A percentile compares a stretch with the other conserved stretches of the same genome.
These are phyloP conservation scores for Lochmaea capreae DNA, from an alignment of 2,888 invertebrate genomes.

Conservation along the genomic window DNA sequence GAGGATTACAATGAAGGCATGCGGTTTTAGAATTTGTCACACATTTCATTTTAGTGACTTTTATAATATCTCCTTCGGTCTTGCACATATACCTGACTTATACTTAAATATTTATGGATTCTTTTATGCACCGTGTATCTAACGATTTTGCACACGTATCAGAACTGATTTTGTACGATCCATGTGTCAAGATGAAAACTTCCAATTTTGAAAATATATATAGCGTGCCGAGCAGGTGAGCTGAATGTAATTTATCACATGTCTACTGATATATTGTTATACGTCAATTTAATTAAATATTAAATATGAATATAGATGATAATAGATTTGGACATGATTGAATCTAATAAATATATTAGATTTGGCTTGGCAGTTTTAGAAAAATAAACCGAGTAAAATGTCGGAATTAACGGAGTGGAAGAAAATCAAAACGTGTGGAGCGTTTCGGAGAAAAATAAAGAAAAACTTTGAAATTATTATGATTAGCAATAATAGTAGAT, in stretches of 20 bases:
- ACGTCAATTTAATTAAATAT: neutral
- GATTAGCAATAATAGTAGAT: too few species aligned
- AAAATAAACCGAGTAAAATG: too few species aligned
- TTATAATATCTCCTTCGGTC: slow-evolving; percentile 31
- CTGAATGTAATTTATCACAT: neutral
- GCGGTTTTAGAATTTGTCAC: slow-evolving; percentile 39
- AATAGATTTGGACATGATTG: too few species aligned
- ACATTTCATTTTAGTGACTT: slow-evolving; percentile 28
- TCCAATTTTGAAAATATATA: slow-evolving; percentile 1
- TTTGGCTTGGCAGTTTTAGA: too few species aligned
- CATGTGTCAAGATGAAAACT: slow-evolving; percentile 1
- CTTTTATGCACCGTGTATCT: slow-evolving; percentile 42
- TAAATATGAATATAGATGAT: too few species aligned
- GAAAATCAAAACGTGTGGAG: too few species aligned
- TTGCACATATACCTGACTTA: slow-evolving; percentile 10
- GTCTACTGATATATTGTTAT: neutral
- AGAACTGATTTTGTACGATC: slow-evolving; percentile 23
- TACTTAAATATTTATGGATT: slow-evolving; percentile 49
- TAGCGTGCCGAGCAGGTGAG: neutral
- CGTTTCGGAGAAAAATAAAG: too few species aligned
- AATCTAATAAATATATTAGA: too few species aligned
- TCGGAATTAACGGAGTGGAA: too few species aligned
- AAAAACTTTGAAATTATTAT: too few species aligned
- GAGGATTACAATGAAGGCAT: slow-evolving; percentile 26
- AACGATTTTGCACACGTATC: slow-evolving; percentile 42